These are phyloP conservation scores for Tetragonula clypearis DNA, from an alignment of 1,140 invertebrate species.

Conservation along the genomic window DNA sequence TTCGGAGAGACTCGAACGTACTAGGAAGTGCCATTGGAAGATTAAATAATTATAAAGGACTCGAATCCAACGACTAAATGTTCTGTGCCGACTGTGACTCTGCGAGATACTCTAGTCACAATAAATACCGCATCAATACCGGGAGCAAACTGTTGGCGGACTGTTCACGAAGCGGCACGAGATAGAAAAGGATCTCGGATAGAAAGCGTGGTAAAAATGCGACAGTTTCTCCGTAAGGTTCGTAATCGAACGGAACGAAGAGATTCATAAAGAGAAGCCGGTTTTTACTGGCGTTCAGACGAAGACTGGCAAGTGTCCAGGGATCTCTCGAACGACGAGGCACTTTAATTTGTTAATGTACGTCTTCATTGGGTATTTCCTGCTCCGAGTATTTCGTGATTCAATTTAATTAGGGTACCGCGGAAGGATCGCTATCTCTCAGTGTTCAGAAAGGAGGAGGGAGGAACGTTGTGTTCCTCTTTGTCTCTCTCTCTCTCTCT, in stretches of 20 bases:
- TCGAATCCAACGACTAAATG: too few species aligned
- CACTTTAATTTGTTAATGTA: slow-evolving; percentile 79
- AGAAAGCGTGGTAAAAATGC: neutral
- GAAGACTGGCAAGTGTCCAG: slow-evolving; percentile 73
- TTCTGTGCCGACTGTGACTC: too few species aligned
- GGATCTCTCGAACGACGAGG: slow-evolving; percentile 69
- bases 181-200: neutral
- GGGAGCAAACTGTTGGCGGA: too few species aligned
- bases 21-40: too few species aligned
- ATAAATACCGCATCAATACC: too few species aligned
- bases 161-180: neutral
- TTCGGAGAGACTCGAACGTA: too few species aligned
- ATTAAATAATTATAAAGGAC: too few species aligned
- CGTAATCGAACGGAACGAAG: neutral
- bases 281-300: slow-evolving; percentile 48
- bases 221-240: neutral
- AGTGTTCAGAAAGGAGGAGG: neutral
- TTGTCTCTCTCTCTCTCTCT: neutral
- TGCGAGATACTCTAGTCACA: too few species aligned
- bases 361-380: slow-evolving; percentile 78
- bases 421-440: slow-evolving; percentile 69
- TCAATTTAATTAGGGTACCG: slow-evolving; percentile 78
- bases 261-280: slow-evolving; percentile 4
- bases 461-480: neutral
- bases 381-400: slow-evolving; percentile 75